Base-by-base conservation (phyloP, 2,888 invertebrate species). In the Macrophya alboannulata region DNA sequence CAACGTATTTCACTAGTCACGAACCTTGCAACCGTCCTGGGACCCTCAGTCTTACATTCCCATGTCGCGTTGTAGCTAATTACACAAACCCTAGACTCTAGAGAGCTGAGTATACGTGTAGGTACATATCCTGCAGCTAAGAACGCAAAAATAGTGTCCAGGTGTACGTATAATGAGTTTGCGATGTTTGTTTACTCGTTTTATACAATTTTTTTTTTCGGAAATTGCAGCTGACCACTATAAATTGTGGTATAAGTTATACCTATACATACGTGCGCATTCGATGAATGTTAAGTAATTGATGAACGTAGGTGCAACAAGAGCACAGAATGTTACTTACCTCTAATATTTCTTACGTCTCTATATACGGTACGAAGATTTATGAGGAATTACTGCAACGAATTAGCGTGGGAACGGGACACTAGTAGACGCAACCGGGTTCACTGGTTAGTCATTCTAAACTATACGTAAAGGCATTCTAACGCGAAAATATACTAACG, bases 321-420 rank as follows among this genome's bases (percentile, higher is more conserved):
- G 43, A 81, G 51, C 43, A 37, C 21, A 15, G 40, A 37, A 62
- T 37, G 76, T 77, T 59, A 59, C 40, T 62, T 79, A 59, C 43
- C 43, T 62, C 21, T 21, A 77, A 74, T 43, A 74, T 74, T 77
- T 8, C 51, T 51, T 25, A 55, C 77, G 31, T 74, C 43, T 45
- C 43, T 81, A 59, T 81, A 43, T 62, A 62, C 31, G 40, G 40
- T 25, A 62, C 21, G 55, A 55, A 51, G 77, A 77, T 77, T 77
- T 81, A 65, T 81, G 62, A 81, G 81, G 21, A 81, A 81, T 45
- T 81, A 62, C 21, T 48, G 68, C 68, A 83, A 68, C 45, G 68
- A 71, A 83, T 83, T 83, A 83, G 83, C 83, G 83, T 83, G 83
- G 83, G 83, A 83, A 83, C 83, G 68, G 62, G 59, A 81, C 43